Base-by-base conservation (phyloP, 1,140 invertebrate species). In the Megalopta genalis region DNA sequence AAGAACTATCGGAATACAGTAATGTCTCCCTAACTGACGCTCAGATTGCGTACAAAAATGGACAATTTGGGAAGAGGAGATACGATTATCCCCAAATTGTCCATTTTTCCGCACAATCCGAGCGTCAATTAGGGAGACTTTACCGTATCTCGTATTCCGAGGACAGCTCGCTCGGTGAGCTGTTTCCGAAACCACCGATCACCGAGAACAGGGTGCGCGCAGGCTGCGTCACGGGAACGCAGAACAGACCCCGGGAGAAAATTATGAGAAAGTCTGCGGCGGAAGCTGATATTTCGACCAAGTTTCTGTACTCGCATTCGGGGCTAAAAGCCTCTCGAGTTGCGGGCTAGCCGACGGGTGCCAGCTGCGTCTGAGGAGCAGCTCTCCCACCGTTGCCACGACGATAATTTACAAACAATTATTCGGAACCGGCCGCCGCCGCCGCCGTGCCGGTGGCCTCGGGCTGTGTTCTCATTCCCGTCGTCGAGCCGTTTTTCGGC, bases 401-500 rank as follows among this genome's bases (percentile, higher is more conserved):
- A 32, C 60, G 67, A 72, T 78, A 85, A 87, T 84, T 83, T 76
- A 83, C 65, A 74, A 79, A 85, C 67, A 80, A 75, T 73, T 73
- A 84, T 76, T 72, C 67, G 32, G 32, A 74, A 67, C 66, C 42
- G 75, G 52, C 21, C 42, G 60, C 18, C 32, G 32, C 4, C 4
- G 32, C 32, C 32, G 4, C 4, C 4, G 32, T 32, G 32, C 32
- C 32, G 60, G 57, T 59, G n/a, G 23, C 65, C 69, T 18, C 49
- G 52, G 59, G 64, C 60, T 37, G 25, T 18, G 68, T 77, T 71
- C 60, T 23, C 37, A 32, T 57, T 71, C 65, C 54, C 32, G 32
- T 32, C 32, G 32, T 32, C 32, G 59, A 49, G 18, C n/a, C 32
- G 63, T 83, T 82, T 77, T 82, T 82, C 73, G n/a, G 42, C 6